phyloP scores from a whole-genome alignment of 2,797 vertebrate species.

The Lemur catta region DNA sequence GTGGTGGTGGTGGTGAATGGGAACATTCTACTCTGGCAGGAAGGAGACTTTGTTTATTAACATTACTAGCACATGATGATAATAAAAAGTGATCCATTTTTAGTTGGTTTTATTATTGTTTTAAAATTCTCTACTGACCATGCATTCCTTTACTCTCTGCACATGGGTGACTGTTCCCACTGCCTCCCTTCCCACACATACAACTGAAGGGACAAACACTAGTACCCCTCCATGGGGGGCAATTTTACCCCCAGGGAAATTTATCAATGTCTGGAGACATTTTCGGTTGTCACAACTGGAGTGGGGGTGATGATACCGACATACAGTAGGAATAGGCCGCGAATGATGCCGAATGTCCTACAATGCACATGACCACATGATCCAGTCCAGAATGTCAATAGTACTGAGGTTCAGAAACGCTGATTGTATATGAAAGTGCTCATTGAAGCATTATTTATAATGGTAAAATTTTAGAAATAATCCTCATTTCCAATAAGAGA shows the following conservation, averaged over 20 bases:
- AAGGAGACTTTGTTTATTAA: neutral
- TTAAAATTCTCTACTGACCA: neutral
- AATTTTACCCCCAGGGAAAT: neutral
- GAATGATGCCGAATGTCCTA: neutral
- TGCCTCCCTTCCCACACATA: rapidly evolving
- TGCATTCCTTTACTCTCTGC: neutral
- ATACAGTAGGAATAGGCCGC: neutral
- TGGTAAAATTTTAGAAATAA: constrained; percentile 7
- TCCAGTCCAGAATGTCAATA: neutral
- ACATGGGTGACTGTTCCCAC: neutral
- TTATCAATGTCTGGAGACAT: neutral
- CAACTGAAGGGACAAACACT: neutral
- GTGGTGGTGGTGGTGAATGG: neutral
- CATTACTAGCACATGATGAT: neutral
- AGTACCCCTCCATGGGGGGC: neutral
- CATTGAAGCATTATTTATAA: neutral
- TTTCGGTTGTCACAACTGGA: neutral
- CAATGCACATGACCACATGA: neutral
- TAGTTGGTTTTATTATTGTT: neutral
- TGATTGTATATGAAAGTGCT: neutral
- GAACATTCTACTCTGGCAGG: neutral
- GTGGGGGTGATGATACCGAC: neutral
- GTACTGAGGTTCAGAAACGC: neutral
- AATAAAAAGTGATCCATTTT: neutral
- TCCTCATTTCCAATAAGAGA: neutral